Evolutionary conservation across 2,888 invertebrate species (phyloP).

Genomic region (Platynereis dumerilii): DNA sequence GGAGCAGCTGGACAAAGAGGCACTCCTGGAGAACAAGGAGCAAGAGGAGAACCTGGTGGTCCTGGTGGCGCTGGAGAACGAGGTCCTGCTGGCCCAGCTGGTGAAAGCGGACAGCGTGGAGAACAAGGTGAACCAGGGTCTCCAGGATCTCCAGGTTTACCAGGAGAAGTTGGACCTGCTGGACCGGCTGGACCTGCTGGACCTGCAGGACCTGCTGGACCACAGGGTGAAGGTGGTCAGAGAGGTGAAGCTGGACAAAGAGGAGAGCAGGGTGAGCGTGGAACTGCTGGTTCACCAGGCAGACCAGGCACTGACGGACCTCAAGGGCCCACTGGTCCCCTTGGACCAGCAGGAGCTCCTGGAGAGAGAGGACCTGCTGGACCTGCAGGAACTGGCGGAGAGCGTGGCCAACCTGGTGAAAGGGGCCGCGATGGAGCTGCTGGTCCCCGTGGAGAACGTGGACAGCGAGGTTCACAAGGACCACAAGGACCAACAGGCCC

Average conservation of each 20-base stretch:
- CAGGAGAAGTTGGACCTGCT: conserved; percentile 20
- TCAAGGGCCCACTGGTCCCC: conserved; percentile 17
- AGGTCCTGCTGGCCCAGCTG: conserved; percentile 33
- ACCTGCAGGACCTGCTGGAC: conserved; percentile 13
- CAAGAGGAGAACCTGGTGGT: conserved; percentile 27
- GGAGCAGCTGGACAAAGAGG: conserved; percentile 28
- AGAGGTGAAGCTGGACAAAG: conserved; percentile 22
- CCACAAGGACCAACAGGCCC: conserved; percentile 25
- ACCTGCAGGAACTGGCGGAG: conserved; percentile 40
- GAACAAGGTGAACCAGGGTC: conserved; percentile 21
- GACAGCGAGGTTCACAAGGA: conserved; percentile 27
- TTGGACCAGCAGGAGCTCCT: conserved; percentile 20
- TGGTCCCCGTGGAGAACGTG: conserved; percentile 28
- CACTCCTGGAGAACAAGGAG: conserved; percentile 11
- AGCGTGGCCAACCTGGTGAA: conserved; percentile 15
- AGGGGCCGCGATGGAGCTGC: conserved; percentile 22
- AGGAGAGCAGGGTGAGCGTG: conserved; percentile 14
- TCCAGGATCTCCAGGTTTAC: conserved; percentile 15
- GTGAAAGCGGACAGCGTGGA: conserved; percentile 12
- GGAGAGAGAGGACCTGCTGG: conserved; percentile 22
- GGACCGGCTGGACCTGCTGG: conserved; percentile 25
- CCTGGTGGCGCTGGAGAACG: conserved; percentile 29
- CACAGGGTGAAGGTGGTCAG: conserved; percentile 11
- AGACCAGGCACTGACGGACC: conserved; percentile 31
- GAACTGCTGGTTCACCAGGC: conserved; percentile 43